A percentile compares a stretch with the other conserved stretches of the same genome.
phyloP scores from a whole-genome alignment of 2,888 invertebrate genomes.

The Drosophila kanekoi region DNA sequence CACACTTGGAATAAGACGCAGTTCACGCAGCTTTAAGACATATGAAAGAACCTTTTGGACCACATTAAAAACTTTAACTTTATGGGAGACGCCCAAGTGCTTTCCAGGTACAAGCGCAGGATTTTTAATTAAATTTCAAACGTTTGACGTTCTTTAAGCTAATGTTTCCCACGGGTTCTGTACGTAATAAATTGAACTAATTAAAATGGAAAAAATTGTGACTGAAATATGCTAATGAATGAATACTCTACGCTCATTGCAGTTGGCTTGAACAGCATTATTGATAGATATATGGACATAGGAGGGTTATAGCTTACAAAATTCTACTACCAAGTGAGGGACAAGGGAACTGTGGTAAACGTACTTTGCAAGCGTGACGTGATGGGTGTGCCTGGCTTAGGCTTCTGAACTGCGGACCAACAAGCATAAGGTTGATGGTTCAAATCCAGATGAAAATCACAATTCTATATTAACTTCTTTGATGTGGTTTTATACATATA shows the following conservation, averaged over 20 bases:
- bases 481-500: too few species aligned
- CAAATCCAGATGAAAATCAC: too few species aligned
- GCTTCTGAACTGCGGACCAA: too few species aligned
- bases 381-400: too few species aligned
- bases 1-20: conserved; percentile 1
- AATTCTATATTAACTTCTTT: too few species aligned
- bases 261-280: too few species aligned
- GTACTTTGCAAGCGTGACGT: too few species aligned
- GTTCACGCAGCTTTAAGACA: background rate
- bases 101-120: conserved; percentile 8
- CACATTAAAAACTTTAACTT: background rate
- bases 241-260: conserved; percentile 7
- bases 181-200: conserved; percentile 35
- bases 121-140: background rate
- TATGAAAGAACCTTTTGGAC: background rate
- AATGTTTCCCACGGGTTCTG: conserved; percentile 39
- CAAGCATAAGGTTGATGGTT: too few species aligned
- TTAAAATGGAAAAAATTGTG: conserved; percentile 10
- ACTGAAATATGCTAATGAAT: background rate
- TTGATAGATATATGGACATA: too few species aligned
- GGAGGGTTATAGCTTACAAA: too few species aligned
- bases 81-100: background rate
- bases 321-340: too few species aligned
- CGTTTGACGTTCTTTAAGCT: background rate
- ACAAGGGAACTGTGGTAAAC: too few species aligned